phyloP scores from a whole-genome alignment of 1,140 invertebrate genomes.

The Potamilus streckersoni region DNA sequence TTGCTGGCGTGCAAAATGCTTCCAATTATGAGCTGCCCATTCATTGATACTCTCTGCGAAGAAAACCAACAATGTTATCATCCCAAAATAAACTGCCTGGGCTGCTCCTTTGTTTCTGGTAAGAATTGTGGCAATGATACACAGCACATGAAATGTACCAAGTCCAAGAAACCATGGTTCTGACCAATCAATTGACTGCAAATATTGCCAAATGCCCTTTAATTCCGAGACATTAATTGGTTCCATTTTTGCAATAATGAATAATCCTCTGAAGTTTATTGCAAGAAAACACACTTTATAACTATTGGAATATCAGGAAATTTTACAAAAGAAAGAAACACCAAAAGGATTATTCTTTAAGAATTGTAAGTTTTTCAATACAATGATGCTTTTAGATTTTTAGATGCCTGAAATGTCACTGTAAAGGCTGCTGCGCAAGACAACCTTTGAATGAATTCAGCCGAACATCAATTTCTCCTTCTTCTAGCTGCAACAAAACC shows the following conservation, averaged over 20 bases:
- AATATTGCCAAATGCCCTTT: constrained; percentile 9
- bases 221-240: constrained; percentile 23
- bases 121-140: constrained; percentile 24
- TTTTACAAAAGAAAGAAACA: background rate
- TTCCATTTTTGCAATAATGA: background rate
- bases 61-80: constrained; percentile 83
- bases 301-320: background rate
- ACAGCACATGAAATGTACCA: constrained; percentile 25
- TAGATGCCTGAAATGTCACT: background rate
- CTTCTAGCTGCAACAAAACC: constrained; percentile 43
- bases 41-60: constrained; percentile 90
- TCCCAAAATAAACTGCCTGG: constrained; percentile 23
- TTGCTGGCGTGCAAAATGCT: constrained; percentile 86
- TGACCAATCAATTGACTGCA: constrained; percentile 30
- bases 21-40: constrained; percentile 82
- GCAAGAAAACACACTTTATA: background rate
- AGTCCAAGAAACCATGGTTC: constrained; percentile 34
- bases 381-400: background rate
- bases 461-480: constrained; percentile 55
- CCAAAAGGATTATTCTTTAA: background rate
- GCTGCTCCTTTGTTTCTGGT: constrained; percentile 21
- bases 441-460: constrained; percentile 57
- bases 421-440: constrained; percentile 35
- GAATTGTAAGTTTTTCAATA: constrained; percentile 22
- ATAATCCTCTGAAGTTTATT: background rate